Conservation (phyloP, 2,113 vertebrate species). For the Aspidoscelis tigris region DNA sequence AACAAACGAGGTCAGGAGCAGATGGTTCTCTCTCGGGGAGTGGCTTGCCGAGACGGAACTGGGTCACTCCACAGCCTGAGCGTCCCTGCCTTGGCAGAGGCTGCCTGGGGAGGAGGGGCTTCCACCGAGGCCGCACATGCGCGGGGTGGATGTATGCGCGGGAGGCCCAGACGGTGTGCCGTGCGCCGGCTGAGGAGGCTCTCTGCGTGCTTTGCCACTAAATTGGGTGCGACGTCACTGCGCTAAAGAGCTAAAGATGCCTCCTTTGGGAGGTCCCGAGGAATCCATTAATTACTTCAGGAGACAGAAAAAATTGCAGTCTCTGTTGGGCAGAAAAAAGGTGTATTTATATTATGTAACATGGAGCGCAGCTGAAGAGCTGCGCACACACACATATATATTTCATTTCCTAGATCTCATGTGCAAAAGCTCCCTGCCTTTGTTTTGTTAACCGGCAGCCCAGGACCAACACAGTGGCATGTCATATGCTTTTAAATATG, state of each 20-base stretch:
- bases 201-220: rapidly evolving
- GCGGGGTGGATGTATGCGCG: neutral
- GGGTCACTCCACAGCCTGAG: conserved; percentile 70
- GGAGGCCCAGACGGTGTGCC: rapidly evolving
- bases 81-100: conserved; percentile 16
- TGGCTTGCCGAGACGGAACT: conserved; percentile 65
- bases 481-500: neutral
- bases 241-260: neutral
- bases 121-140: rapidly evolving
- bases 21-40: conserved; percentile 73
- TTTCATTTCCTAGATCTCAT: neutral
- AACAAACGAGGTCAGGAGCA: conserved; percentile 79
- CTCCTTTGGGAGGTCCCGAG: neutral
- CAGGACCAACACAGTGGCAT: too few species aligned
- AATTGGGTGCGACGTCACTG: rapidly evolving
- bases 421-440: neutral
- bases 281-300: neutral
- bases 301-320: neutral
- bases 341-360: neutral
- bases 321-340: neutral
- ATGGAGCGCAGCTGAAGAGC: conserved; percentile 13
- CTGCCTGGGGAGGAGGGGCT: neutral
- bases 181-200: rapidly evolving
- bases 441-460: neutral
- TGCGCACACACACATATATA: neutral